Evolutionary conservation across 2,888 invertebrate genomes (phyloP).

Genomic region (Tuta absoluta): DNA sequence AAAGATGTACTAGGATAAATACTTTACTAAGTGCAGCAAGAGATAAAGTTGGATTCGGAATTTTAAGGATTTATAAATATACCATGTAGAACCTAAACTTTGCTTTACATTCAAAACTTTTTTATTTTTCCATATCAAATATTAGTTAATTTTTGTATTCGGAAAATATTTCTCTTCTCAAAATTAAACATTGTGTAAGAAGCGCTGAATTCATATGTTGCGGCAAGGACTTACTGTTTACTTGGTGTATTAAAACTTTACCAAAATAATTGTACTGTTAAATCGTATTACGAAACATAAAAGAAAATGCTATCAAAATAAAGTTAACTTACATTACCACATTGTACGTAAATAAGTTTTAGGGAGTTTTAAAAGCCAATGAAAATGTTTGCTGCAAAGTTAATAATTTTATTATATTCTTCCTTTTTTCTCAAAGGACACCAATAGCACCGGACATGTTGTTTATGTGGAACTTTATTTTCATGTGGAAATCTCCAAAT

Average conservation of each 20-base stretch:
- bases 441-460: neutral
- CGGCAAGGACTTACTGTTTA: too few relatives aligned
- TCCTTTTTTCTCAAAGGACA: neutral
- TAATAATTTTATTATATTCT: neutral
- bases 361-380: slow-evolving; percentile 13
- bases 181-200: too few relatives aligned
- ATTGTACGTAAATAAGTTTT: neutral
- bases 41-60: neutral
- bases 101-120: too few relatives aligned
- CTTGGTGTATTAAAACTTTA: too few relatives aligned
- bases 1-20: slow-evolving; percentile 18
- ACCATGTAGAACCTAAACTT: neutral
- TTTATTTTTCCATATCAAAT: too few relatives aligned
- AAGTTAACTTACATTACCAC: neutral
- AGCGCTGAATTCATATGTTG: too few relatives aligned
- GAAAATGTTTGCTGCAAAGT: slow-evolving; percentile 2
- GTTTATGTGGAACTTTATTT: neutral
- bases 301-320: neutral
- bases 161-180: too few relatives aligned
- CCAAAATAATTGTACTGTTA: too few relatives aligned
- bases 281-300: neutral
- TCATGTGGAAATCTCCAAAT: too few relatives aligned
- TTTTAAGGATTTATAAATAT: neutral
- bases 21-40: slow-evolving; percentile 9
- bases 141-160: too few relatives aligned